Percentiles rank a stretch among this genome's conserved stretches.
Conservation (phyloP, 2,888 invertebrate species). For the Agonopterix heracliana region DNA sequence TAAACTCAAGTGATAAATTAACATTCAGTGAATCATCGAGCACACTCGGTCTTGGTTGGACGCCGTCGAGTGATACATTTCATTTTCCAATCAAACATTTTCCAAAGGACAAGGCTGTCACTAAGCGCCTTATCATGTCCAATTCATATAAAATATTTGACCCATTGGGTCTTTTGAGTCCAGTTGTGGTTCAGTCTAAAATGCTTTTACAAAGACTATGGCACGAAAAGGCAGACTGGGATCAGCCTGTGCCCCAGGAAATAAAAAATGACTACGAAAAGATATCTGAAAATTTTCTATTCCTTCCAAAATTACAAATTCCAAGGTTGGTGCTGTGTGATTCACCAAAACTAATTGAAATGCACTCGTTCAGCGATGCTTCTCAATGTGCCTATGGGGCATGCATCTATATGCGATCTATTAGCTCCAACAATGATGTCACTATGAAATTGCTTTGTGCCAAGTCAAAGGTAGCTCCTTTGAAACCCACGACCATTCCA, state of each 20-base stretch:
- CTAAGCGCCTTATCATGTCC: slow-evolving; percentile 18
- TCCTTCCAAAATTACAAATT: slow-evolving; percentile 3
- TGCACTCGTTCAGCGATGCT: slow-evolving; percentile 16
- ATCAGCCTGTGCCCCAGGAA: slow-evolving; percentile 10
- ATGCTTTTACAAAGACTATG: slow-evolving; percentile 15
- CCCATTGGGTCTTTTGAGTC: slow-evolving; percentile 15
- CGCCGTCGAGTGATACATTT: slow-evolving; percentile 11
- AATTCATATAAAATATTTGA: slow-evolving; percentile 18
- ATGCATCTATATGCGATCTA: slow-evolving; percentile 11
- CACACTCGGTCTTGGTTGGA: slow-evolving; percentile 18
- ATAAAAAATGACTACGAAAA: slow-evolving; percentile 4
- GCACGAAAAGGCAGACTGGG: slow-evolving; percentile 13
- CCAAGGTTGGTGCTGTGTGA: slow-evolving; percentile 7
- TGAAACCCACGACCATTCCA: slow-evolving; percentile 18
- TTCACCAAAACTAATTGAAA: slow-evolving; percentile 5
- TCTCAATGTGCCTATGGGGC: slow-evolving; percentile 11
- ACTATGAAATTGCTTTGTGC: slow-evolving; percentile 16
- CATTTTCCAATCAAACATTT: slow-evolving; percentile 13
- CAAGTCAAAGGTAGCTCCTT: slow-evolving; percentile 16
- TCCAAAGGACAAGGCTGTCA: slow-evolving; percentile 6
- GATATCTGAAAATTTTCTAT: neutral
- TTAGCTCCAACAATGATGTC: neutral
- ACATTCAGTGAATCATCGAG: slow-evolving; percentile 15
- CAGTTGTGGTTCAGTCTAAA: slow-evolving; percentile 10
- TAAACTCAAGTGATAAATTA: slow-evolving; percentile 9